A percentile compares a stretch with the other conserved stretches of the same genome.
phyloP scores from a whole-genome alignment of 2,888 invertebrate genomes.

The Vannuccia rotundouncinata region DNA sequence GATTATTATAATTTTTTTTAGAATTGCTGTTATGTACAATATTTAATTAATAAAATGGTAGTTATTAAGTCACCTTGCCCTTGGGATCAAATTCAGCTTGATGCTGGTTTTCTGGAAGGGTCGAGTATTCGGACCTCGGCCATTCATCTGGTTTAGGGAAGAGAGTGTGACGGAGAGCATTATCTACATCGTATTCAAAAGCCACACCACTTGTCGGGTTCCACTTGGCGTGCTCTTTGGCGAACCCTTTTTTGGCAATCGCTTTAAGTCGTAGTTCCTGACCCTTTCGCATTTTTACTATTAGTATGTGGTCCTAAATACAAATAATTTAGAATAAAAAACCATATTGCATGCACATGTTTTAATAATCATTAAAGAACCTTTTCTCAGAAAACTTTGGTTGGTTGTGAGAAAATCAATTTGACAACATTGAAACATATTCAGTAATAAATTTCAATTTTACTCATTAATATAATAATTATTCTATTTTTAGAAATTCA shows the following conservation, averaged over 20 bases:
- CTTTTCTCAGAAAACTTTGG: too few relatives aligned
- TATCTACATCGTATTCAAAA: constrained; percentile 99
- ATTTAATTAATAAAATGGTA: too few relatives aligned
- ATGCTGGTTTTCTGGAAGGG: constrained; percentile 68
- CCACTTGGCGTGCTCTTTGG: constrained; percentile 99
- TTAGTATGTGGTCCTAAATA: constrained; percentile 38
- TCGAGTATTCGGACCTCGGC: constrained; percentile 95
- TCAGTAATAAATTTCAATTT: too few relatives aligned
- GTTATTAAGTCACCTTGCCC: constrained; percentile 67
- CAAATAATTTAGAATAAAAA: too few relatives aligned
- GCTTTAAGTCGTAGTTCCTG: constrained; percentile 79
- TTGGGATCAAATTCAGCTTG: constrained; percentile 82
- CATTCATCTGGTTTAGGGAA: constrained; percentile 95
- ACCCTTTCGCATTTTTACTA: constrained; percentile 39
- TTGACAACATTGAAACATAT: too few relatives aligned
- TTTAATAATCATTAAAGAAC: too few relatives aligned
- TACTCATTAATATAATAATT: too few relatives aligned
- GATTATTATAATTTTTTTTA: too few relatives aligned
- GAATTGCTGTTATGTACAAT: too few relatives aligned
- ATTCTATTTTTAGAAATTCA: too few relatives aligned
- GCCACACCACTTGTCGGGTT: constrained; percentile 96
- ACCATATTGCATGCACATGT: too few relatives aligned
- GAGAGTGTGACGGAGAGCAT: constrained; percentile 85
- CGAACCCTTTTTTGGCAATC: constrained; percentile 89
- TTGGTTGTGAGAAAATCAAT: too few relatives aligned